phyloP scores from a whole-genome alignment of 2,113 vertebrate genomes.

The Cariama cristata region DNA sequence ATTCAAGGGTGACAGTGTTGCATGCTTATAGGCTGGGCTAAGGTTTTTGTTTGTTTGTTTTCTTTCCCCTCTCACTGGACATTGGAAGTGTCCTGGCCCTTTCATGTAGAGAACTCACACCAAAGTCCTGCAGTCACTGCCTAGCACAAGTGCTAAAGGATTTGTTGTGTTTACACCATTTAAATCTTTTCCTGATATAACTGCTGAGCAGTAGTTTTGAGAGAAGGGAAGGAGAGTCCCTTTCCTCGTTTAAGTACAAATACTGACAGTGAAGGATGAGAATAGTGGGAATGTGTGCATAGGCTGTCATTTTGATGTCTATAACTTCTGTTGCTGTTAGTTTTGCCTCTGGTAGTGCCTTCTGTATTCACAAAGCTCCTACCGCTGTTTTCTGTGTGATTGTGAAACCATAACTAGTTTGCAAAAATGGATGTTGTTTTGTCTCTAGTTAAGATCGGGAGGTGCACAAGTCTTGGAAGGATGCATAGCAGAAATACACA shows the following conservation, averaged over 20 bases:
- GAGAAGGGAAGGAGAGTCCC: background rate
- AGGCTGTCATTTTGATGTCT: background rate
- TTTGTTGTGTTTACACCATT: background rate
- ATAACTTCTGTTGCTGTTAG: conserved; percentile 2
- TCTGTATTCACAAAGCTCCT: conserved; percentile 23
- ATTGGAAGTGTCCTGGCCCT: background rate
- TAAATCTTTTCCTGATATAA: background rate
- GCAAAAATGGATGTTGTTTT: conserved; percentile 60
- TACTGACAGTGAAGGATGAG: background rate
- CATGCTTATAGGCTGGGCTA: background rate
- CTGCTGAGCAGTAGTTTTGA: background rate
- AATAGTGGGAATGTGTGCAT: background rate
- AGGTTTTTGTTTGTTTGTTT: background rate
- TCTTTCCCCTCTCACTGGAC: background rate
- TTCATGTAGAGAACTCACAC: background rate
- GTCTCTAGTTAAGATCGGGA: conserved; percentile 90
- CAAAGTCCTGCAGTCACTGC: background rate
- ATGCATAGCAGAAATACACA: conserved; percentile 96
- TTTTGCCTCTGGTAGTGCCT: background rate
- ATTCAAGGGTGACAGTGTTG: background rate
- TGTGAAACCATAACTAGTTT: conserved; percentile 53
- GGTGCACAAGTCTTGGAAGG: conserved; percentile 96
- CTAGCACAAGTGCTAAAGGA: background rate
- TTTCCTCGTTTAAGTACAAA: background rate
- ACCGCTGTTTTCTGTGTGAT: conserved; percentile 35